Evolutionary conservation across 2,113 vertebrate species (phyloP).

Genomic region (Mohoua ochrocephala): DNA sequence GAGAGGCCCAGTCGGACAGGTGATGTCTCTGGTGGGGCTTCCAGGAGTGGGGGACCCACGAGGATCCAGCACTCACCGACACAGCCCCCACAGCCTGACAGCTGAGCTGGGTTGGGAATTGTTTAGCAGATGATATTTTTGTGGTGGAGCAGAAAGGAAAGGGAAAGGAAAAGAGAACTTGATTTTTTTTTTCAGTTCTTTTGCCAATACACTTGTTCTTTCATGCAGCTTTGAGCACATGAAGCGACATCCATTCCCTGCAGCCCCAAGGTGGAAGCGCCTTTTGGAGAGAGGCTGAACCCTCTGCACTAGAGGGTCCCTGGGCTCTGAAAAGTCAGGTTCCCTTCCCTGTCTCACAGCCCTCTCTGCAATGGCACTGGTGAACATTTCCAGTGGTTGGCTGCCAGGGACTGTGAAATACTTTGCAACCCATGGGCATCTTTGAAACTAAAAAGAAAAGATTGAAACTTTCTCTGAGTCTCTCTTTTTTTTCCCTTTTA

Average conservation of each 20-base stretch:
- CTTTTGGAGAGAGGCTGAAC: not conserved
- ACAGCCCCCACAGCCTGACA: not conserved
- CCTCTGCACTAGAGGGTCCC: not conserved
- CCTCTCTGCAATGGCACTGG: not conserved
- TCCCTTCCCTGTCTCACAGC: not conserved
- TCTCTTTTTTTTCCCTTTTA: not conserved
- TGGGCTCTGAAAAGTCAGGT: not conserved
- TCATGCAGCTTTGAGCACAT: accelerated
- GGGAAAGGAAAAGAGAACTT: not conserved
- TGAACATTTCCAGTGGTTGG: not conserved
- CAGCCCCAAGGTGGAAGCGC: not conserved
- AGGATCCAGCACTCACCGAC: too few species aligned
- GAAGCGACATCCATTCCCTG: not conserved
- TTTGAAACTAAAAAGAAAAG: not conserved
- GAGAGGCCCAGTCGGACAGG: not conserved
- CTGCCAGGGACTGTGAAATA: not conserved
- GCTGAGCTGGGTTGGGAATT: not conserved
- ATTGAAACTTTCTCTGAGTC: not conserved
- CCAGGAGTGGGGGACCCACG: too few species aligned
- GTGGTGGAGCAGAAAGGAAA: not conserved
- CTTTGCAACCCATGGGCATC: not conserved
- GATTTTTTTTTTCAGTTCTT: not conserved
- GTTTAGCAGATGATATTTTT: not conserved
- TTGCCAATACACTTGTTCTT: not conserved
- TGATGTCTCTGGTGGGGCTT: too few species aligned